A percentile compares a stretch with the other conserved stretches of the same genome.
Conservation (phyloP, 1,140 invertebrate species). For the Campoletis sonorensis region DNA sequence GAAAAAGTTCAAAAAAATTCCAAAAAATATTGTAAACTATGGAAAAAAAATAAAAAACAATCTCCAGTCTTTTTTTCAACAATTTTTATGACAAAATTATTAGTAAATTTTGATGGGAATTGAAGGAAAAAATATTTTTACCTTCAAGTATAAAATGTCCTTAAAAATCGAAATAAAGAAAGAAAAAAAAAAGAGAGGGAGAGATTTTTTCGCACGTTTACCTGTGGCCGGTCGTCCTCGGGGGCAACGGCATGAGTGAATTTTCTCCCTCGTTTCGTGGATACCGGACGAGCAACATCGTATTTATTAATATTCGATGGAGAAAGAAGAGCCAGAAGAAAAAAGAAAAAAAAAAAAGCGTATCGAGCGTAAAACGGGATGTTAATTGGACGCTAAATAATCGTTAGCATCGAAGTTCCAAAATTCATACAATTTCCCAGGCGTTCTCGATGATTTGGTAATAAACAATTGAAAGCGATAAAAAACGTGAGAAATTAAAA, state of each 20-base stretch:
- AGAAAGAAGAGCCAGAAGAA: not conserved
- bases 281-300: not conserved
- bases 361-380: constrained; percentile 13
- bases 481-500: too few relatives aligned
- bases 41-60: too few relatives aligned
- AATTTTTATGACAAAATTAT: too few relatives aligned
- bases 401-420: not conserved
- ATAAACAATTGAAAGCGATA: not conserved
- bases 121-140: too few relatives aligned
- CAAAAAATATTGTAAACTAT: too few relatives aligned
- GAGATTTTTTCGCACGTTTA: not conserved
- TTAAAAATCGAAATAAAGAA: too few relatives aligned
- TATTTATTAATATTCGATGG: not conserved
- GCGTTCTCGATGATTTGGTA: not conserved
- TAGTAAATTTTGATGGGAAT: too few relatives aligned
- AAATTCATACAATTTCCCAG: not conserved
- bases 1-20: too few relatives aligned
- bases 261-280: not conserved
- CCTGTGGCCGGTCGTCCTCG: constrained; percentile 4
- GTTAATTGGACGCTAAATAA: constrained; percentile 15
- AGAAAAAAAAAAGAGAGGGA: too few relatives aligned
- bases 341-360: not conserved
- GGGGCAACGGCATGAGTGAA: not conserved
- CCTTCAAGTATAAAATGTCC: too few relatives aligned
- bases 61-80: too few relatives aligned